Evolutionary conservation across 2,888 invertebrate genomes (phyloP).

Genomic region (Dasypolia templi): DNA sequence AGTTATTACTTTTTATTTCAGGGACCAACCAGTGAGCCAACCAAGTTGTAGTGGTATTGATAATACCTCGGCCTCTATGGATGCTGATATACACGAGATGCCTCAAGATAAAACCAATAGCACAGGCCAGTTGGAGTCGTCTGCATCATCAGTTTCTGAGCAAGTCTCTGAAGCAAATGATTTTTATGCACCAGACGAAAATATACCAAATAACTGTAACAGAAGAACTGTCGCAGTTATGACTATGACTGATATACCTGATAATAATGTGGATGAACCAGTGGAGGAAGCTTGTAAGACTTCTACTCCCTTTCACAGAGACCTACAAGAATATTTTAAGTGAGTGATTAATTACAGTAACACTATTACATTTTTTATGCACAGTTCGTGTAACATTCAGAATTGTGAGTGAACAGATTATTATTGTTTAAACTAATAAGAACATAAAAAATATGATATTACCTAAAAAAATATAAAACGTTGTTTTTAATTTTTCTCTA

Average conservation of each 20-base stretch:
- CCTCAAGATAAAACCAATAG: constrained; percentile 61
- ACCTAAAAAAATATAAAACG: no score
- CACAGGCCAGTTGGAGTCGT: constrained; percentile 69
- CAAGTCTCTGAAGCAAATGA: constrained; percentile 75
- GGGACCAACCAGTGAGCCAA: constrained; percentile 70
- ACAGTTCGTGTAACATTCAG: background rate
- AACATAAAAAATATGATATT: no score
- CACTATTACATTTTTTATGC: background rate
- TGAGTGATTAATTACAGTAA: constrained; percentile 60
- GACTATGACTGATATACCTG: constrained; percentile 77
- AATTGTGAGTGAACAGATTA: background rate
- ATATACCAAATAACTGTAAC: constrained; percentile 47
- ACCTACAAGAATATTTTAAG: constrained; percentile 82
- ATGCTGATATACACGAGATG: constrained; percentile 54
- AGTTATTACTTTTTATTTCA: constrained; percentile 61
- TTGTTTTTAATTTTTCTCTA: background rate
- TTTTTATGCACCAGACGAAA: constrained; percentile 70
- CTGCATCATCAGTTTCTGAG: constrained; percentile 75
- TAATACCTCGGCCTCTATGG: constrained; percentile 59
- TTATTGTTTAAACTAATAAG: background rate
- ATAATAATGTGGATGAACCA: constrained; percentile 57
- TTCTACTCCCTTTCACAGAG: constrained; percentile 74
- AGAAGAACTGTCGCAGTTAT: constrained; percentile 68
- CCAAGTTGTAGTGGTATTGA: constrained; percentile 73
- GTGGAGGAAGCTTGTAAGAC: constrained; percentile 64